Conservation (phyloP, 2,797 vertebrate genomes). For the Crocodylus rhombifer region DNA sequence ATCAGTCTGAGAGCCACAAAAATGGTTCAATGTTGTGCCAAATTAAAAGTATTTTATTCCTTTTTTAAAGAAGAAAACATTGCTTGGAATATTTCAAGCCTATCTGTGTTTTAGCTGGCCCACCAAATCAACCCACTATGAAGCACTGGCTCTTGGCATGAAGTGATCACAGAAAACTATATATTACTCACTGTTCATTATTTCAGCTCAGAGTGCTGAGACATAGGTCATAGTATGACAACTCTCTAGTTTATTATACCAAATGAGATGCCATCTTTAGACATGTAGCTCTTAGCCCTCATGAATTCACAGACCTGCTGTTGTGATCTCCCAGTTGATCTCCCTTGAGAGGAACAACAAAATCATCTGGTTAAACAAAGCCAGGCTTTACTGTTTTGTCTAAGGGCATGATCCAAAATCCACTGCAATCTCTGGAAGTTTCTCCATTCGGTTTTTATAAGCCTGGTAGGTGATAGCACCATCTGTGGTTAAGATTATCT, state of each 20-base stretch:
- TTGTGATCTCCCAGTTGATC: conserved; percentile 11
- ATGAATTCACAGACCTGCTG: conserved; percentile 3
- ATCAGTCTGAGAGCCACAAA: background rate
- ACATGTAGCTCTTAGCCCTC: background rate
- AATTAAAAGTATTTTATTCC: background rate
- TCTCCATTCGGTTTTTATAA: background rate
- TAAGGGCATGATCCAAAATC: background rate
- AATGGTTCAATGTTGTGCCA: background rate
- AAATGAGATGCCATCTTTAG: conserved; percentile 11
- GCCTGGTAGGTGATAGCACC: background rate
- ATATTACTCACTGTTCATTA: conserved; percentile 28
- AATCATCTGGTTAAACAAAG: background rate
- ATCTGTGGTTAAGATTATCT: accelerated
- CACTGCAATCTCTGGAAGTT: background rate
- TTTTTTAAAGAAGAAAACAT: background rate
- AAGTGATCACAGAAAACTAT: background rate
- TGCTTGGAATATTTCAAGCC: background rate
- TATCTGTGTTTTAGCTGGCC: background rate
- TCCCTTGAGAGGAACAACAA: background rate
- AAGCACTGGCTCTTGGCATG: background rate
- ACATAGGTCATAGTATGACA: background rate
- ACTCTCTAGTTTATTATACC: background rate
- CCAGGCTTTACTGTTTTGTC: background rate
- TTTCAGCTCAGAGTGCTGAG: conserved; percentile 30
- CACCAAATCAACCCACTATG: background rate